A percentile compares a stretch with the other conserved stretches of the same genome.
Evolutionary conservation across 2,797 vertebrate species (phyloP).

Genomic region (Prunella strophiata): DNA sequence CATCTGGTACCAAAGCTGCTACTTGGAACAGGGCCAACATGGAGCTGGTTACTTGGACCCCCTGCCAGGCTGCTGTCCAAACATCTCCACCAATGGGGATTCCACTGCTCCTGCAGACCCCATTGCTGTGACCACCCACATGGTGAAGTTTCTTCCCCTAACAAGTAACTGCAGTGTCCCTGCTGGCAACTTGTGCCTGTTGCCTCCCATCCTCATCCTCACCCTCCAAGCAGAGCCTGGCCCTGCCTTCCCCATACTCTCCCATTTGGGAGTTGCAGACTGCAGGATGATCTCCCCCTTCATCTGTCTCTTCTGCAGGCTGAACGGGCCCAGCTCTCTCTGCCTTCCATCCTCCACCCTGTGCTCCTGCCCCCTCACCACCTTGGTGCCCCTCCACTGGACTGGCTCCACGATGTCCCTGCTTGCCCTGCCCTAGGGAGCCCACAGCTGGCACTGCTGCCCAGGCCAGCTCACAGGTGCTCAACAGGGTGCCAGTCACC

Average conservation of each 20-base stretch:
- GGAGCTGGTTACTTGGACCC: neutral
- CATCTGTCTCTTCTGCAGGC: rapidly evolving
- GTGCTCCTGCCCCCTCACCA: neutral
- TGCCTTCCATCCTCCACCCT: neutral
- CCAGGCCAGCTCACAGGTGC: neutral
- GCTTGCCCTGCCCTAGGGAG: neutral
- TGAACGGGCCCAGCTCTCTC: neutral
- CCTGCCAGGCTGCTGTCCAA: neutral
- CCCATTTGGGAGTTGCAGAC: neutral
- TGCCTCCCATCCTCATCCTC: neutral
- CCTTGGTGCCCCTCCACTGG: neutral
- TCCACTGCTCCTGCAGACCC: neutral
- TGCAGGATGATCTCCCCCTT: neutral
- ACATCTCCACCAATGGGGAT: neutral
- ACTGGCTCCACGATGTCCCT: rapidly evolving
- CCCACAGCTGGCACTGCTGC: neutral
- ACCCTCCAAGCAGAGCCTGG: neutral
- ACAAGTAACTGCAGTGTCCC: neutral
- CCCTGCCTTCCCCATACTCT: neutral
- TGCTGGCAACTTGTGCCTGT: neutral
- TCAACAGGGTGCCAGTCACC: neutral
- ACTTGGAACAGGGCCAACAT: neutral
- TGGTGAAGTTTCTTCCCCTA: rapidly evolving
- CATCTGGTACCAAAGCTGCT: neutral
- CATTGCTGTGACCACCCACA: neutral